Percentiles rank a stretch among this genome's conserved stretches.
Conservation (phyloP, 2,113 vertebrate species). For the human (Homo sapiens) region GRCh38 chr9:33982001-33982500, state of each 20-base stretch:
- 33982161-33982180: background rate
- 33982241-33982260: background rate
- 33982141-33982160: background rate
- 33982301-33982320: background rate
- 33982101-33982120: background rate
- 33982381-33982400: background rate
- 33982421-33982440: background rate
- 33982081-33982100: background rate
- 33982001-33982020: background rate
- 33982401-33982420: background rate
- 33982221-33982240: background rate
- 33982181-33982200: background rate
- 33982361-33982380: background rate
- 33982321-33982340: background rate
- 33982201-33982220: background rate
- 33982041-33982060: background rate
- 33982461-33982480: background rate
- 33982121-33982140: background rate
- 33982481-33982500: background rate
- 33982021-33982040: background rate
- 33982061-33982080: background rate
- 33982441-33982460: no score
- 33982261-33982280: background rate
- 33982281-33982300: background rate
- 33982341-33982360: background rate